A percentile compares a stretch with the other conserved stretches of the same genome.
phyloP scores from a whole-genome alignment of 2,797 vertebrate species.

The Xenentodon cancila region DNA sequence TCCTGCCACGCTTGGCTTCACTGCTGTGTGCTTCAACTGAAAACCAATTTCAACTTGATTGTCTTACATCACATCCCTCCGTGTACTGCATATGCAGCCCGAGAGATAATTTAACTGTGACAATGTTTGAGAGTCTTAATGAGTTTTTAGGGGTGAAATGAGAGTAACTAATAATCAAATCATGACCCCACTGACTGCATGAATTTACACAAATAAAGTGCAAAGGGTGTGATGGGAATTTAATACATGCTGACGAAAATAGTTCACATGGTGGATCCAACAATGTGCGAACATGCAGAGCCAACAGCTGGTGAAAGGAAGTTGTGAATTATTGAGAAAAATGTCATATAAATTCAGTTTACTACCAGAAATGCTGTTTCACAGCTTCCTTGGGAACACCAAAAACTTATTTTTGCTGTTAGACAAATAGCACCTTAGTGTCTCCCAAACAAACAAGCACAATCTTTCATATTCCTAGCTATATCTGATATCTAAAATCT shows the following conservation, averaged over 20 bases:
- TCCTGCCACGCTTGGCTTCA: slow-evolving; percentile 34
- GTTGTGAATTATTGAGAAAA: too few relatives aligned
- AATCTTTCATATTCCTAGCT: too few relatives aligned
- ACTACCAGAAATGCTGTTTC: too few relatives aligned
- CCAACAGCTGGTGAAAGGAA: not conserved
- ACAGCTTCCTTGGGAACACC: too few relatives aligned
- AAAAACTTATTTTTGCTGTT: too few relatives aligned
- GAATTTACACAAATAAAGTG: slow-evolving; percentile 28
- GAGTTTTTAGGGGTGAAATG: slow-evolving; percentile 28
- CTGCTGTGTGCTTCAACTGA: slow-evolving; percentile 30
- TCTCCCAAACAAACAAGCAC: too few relatives aligned
- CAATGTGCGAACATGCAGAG: not conserved
- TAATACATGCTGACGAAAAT: slow-evolving; percentile 10
- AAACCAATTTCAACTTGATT: slow-evolving; percentile 60
- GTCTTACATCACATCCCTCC: slow-evolving; percentile 36
- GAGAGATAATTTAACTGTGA: slow-evolving; percentile 39
- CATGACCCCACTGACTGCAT: slow-evolving; percentile 8
- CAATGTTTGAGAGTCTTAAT: slow-evolving; percentile 15
- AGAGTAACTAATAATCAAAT: slow-evolving; percentile 47
- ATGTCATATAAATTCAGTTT: too few relatives aligned
- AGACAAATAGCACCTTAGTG: too few relatives aligned
- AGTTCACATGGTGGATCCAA: not conserved
- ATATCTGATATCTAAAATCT: too few relatives aligned
- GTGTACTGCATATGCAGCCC: slow-evolving; percentile 19
- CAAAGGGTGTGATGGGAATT: slow-evolving; percentile 3